Evolutionary conservation across 2,113 vertebrate species (phyloP), one percentile per base, ranked within the genome.

Genomic region (Cercopithecus mona): DNA sequence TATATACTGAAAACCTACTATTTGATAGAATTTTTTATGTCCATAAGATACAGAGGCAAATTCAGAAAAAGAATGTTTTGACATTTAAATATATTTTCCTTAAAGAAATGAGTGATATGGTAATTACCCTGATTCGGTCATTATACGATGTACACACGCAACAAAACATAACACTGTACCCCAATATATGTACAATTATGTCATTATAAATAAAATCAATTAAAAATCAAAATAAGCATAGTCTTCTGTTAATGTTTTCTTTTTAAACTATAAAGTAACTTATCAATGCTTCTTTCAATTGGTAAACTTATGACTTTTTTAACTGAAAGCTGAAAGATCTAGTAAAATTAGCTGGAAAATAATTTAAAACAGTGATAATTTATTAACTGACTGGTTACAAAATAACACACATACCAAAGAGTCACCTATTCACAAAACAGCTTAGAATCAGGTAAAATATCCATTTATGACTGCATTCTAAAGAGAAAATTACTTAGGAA

Each of bases 261-360:
- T 94, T 90, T 88, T 83, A 96, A 91, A 92, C 38, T 76, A 91
- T 35, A 78, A 78, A 55, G 55, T 76, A 45, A 70, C 72, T 59
- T 81, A 61, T 72, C 38, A 92, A 43, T 82, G 27, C 10, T 85
- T 57, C 89, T 50, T 94, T 85, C 35, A 94, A 89, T 32, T 81
- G 45, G 40, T 88, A 52, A 84, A 66, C 25, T 88, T 52, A 85
- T 8, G 50, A 73, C 32, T 13, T 68, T 45, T 76, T 40, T 30
- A 45, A 93, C 32, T 80, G 6, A 90, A 57, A 85, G 32, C 32
- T 93, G 6, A 90, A 87, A 90, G 90, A 72, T 50, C 30, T 43
- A 91, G 79, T 18, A 43, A 32, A 88, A 72, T 83, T 88, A 9
- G 32, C 11, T 88, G 6, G 32, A 81, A 94, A 88, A 38, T 20